phyloP scores from a whole-genome alignment of 2,888 invertebrate genomes.

The Podotricha telesiphe region DNA sequence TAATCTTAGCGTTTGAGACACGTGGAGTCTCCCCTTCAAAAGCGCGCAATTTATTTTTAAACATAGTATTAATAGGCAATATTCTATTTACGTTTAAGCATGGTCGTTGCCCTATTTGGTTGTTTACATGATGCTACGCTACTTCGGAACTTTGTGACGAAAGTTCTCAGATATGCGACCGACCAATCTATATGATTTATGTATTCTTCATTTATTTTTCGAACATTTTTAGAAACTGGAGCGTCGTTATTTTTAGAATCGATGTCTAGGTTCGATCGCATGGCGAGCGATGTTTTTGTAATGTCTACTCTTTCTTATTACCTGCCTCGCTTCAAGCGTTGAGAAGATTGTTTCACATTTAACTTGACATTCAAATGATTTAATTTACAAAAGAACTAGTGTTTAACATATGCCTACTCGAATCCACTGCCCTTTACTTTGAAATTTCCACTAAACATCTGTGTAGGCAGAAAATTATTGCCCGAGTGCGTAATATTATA shows the following conservation, averaged over 20 bases:
- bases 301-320: constrained; percentile 4
- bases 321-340: background rate
- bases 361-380: constrained; percentile 11
- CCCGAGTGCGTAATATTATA: constrained; percentile 42
- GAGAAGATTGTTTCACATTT: background rate
- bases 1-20: constrained; percentile 65
- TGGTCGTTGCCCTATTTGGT: constrained; percentile 83
- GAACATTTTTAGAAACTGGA: constrained; percentile 25
- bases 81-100: constrained; percentile 71
- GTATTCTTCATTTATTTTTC: constrained; percentile 21
- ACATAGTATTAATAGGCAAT: constrained; percentile 71
- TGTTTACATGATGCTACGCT: constrained; percentile 72
- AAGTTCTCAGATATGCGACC: constrained; percentile 32
- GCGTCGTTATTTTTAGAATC: constrained; percentile 22
- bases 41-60: constrained; percentile 68
- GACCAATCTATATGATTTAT: constrained; percentile 17
- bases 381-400: constrained; percentile 3
- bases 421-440: constrained; percentile 40
- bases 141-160: constrained; percentile 7
- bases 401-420: constrained; percentile 22
- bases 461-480: constrained; percentile 45
- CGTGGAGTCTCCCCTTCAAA: constrained; percentile 65
- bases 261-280: constrained; percentile 32
- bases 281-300: constrained; percentile 20
- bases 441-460: constrained; percentile 39